These are phyloP conservation scores for Odontothrips loti DNA, from an alignment of 2,888 invertebrate species.

Conservation along the genomic window DNA sequence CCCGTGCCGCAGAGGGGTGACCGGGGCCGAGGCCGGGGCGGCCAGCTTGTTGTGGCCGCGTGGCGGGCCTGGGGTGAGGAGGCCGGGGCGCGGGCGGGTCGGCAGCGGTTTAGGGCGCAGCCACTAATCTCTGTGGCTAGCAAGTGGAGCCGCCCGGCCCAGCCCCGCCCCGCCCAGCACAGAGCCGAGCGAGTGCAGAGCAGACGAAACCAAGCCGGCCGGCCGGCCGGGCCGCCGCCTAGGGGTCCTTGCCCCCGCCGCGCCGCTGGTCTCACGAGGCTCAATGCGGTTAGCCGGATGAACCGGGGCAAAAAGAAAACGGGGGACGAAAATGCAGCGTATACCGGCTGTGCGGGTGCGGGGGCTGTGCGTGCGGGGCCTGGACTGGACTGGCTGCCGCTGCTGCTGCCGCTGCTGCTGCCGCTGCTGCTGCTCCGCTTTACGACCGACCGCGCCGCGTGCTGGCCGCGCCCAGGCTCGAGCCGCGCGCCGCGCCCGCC, in stretches of 20 bases:
- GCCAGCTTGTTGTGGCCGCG: too few relatives aligned
- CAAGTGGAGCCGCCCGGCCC: background rate
- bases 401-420: too few relatives aligned
- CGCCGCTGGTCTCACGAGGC: background rate
- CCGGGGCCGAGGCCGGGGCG: background rate
- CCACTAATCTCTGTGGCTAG: conserved; percentile 24
- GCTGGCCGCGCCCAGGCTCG: too few relatives aligned
- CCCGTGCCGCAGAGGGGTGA: background rate
- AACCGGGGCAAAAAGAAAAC: too few relatives aligned
- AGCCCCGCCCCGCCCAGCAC: background rate
- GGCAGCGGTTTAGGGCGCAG: conserved; percentile 1
- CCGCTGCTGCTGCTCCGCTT: too few relatives aligned
- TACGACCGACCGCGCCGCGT: too few relatives aligned
- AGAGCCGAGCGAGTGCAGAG: background rate
- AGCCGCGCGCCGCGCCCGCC: too few relatives aligned
- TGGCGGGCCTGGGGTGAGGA: background rate
- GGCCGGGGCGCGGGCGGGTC: background rate
- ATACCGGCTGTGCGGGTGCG: too few relatives aligned
- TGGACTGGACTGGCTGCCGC: too few relatives aligned
- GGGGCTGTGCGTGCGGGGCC: too few relatives aligned
- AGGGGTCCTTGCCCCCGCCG: background rate
- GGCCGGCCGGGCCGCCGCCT: background rate
- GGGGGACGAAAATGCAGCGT: too few relatives aligned
- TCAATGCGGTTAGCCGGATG: too few relatives aligned
- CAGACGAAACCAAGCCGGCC: background rate